Base-by-base conservation (phyloP, 2,113 vertebrate species). In the Suricata suricatta region DNA sequence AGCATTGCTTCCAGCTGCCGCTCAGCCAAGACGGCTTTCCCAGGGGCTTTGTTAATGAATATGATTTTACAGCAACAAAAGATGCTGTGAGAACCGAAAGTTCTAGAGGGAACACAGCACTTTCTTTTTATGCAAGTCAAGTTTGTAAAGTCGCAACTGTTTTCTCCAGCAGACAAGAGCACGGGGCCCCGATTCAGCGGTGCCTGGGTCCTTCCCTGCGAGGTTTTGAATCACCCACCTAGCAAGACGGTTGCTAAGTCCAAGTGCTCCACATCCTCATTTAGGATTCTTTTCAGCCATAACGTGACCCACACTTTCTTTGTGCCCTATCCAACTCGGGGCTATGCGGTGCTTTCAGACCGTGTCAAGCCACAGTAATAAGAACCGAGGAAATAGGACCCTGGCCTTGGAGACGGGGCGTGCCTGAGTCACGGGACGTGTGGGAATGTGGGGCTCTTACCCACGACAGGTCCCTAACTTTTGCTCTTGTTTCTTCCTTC, bases 21-120 rank as follows among this genome's bases (percentile, higher is more conserved):
- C 87, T 94, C 16, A 4, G 68, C 3, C 4, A 35, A 63, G 5
- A 63, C 33, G 31, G 27, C 29, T 14, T 44, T 74, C 96, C 85
- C 54, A 3, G 10, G 88, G 77, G 81, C 60, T 91, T 86, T 33
- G 82, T 21, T 95, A 91, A 97, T 92, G 88, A 96, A 52, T 83
- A n/a, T 79, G 27, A 95, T 87, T 94, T 89, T 74, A 89, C 16
- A 63, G 95, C 63, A 54, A 83, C 96, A 69, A 60, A 96, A 91
- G 87, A 50, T 52, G 50, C 47, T 2, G 1, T 5, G 50, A 83
- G 94, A 94, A 84, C 88, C 0, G 0, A 77, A 87, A 81, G 16
- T 91, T 86, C 90, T 79, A 69, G 76, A 88, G 76, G 66, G 23
- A 52, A 79, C 86, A 66, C 29, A 38, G 68, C 14, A 47, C n/a